Conservation (phyloP, 2,113 vertebrate genomes). For the Crotophaga sulcirostris region DNA sequence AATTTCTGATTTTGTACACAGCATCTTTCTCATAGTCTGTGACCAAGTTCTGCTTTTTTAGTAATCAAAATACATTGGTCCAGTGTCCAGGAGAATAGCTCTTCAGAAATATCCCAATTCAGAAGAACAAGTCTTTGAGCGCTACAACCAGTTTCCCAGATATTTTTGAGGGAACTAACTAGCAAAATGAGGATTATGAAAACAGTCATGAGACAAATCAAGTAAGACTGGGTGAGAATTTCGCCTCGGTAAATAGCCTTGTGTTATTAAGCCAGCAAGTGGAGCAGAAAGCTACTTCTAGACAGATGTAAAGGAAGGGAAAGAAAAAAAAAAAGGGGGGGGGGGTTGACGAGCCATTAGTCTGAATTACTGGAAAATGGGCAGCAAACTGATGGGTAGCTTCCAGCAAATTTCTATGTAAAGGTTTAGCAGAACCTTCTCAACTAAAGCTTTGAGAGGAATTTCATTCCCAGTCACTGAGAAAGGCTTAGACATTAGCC, state of each 20-base stretch:
- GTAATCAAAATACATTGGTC: background rate
- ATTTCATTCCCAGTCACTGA: background rate
- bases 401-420: conserved; percentile 30
- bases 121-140: background rate
- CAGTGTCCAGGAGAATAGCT: background rate
- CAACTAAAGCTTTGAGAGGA: background rate
- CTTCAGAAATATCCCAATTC: background rate
- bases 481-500: background rate
- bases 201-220: background rate
- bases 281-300: conserved; percentile 55
- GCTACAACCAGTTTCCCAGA: background rate
- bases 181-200: background rate
- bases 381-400: conserved; percentile 51
- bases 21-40: background rate
- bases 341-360: conserved; percentile 18
- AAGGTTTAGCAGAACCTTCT: background rate
- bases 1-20: background rate
- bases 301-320: conserved; percentile 26
- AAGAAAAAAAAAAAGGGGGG: background rate
- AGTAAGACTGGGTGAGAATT: conserved; percentile 4
- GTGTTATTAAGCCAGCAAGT: conserved; percentile 40
- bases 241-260: background rate
- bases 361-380: conserved; percentile 46
- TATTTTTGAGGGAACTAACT: background rate
- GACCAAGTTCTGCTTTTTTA: background rate